Evolutionary conservation across 2,797 vertebrate genomes (phyloP).

Genomic region (Megalops cyprinoides): DNA sequence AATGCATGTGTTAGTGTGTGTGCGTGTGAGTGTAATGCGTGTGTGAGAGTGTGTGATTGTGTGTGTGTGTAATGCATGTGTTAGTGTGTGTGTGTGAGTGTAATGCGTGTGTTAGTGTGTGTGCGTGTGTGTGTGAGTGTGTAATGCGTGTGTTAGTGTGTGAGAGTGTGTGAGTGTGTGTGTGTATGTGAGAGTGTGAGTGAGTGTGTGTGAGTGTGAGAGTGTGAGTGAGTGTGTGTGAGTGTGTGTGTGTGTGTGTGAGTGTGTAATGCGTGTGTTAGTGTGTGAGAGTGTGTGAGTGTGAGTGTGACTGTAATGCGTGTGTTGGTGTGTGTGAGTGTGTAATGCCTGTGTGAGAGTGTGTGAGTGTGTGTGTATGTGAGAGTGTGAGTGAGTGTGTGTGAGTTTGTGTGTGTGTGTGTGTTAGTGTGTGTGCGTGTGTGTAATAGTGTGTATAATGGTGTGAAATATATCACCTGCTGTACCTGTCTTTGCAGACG

Average conservation of each 20-base stretch:
- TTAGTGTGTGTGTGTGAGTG: too few species aligned
- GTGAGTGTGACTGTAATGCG: not conserved
- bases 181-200: not conserved
- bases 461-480: not conserved
- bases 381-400: not conserved
- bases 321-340: not conserved
- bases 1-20: not conserved
- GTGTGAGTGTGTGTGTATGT: not conserved
- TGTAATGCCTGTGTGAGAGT: not conserved
- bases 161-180: not conserved
- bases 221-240: not conserved
- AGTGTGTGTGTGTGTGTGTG: not conserved
- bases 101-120: conserved; percentile 39
- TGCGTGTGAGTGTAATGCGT: too few species aligned
- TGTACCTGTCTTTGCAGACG: conserved; percentile 61
- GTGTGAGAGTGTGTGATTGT: too few species aligned
- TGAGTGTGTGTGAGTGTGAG: not conserved
- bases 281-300: conserved; percentile 2
- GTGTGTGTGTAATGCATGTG: too few species aligned
- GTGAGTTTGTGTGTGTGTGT: not conserved
- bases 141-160: not conserved
- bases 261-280: too few species aligned
- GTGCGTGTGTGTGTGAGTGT: conserved; percentile 5
- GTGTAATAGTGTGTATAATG: too few species aligned
- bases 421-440: not conserved